phyloP scores from a whole-genome alignment of 2,797 vertebrate genomes.

The Acrocephalus scirpaceus region DNA sequence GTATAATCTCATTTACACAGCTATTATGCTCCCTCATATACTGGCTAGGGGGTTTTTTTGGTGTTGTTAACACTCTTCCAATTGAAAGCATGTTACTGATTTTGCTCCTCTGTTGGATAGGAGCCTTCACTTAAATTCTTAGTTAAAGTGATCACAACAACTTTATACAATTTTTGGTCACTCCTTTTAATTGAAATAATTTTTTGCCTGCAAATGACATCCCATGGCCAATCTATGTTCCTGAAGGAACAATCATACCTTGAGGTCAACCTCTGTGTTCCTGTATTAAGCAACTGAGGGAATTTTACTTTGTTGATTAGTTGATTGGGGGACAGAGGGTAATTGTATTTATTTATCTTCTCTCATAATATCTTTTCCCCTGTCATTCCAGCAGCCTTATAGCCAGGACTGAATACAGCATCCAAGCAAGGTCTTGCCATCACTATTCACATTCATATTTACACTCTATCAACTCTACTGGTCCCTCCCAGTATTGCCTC shows the following conservation, averaged over 20 bases:
- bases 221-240: neutral
- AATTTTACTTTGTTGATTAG: accelerated
- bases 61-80: neutral
- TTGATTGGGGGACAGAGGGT: accelerated
- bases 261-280: neutral
- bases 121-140: neutral
- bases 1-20: constrained; percentile 8
- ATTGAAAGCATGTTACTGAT: neutral
- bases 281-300: neutral
- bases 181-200: neutral
- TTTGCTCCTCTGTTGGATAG: neutral
- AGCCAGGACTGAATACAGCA: neutral
- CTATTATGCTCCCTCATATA: neutral
- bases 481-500: neutral
- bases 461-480: neutral
- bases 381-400: neutral
- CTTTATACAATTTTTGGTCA: neutral
- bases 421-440: neutral
- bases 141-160: neutral
- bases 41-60: neutral
- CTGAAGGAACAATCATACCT: neutral
- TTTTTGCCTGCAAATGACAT: neutral
- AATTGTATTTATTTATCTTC: neutral
- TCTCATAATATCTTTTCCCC: neutral
- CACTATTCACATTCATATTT: neutral